A percentile compares a stretch with the other conserved stretches of the same genome.
These are phyloP conservation scores for Ardeotis arabs DNA, from an alignment of 2,113 vertebrate species.

Conservation along the genomic window DNA sequence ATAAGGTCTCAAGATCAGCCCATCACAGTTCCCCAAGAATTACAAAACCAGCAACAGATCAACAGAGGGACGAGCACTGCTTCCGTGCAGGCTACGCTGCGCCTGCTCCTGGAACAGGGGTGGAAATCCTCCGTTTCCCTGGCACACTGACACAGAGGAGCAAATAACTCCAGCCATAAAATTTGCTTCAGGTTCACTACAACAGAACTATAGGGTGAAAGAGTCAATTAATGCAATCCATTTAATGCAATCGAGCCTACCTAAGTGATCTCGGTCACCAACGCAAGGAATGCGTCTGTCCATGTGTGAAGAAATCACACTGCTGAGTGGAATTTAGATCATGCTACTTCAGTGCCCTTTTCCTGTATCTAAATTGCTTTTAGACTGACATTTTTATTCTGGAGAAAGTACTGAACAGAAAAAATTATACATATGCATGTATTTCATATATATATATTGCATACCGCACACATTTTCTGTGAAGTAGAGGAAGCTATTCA, in stretches of 20 bases:
- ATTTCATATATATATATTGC: not conserved
- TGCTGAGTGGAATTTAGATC: not conserved
- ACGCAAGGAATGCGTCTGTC: not conserved
- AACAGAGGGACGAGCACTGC: not conserved
- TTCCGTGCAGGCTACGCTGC: not conserved
- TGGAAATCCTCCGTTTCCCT: not conserved
- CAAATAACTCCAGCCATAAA: not conserved
- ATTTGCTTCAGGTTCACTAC: not conserved
- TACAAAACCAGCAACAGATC: not conserved
- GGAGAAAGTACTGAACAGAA: not conserved
- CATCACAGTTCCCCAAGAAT: not conserved
- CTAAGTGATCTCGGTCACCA: not conserved
- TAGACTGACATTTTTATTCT: not conserved
- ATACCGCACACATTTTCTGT: not conserved
- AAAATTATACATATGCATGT: not conserved
- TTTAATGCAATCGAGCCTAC: not conserved
- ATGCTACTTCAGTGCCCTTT: not conserved
- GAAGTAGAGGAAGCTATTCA: not conserved
- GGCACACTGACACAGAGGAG: not conserved
- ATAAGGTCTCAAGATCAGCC: not conserved
- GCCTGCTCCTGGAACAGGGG: not conserved
- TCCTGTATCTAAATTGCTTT: not conserved
- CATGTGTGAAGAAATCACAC: not conserved
- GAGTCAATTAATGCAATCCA: not conserved
- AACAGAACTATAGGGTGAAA: not conserved